Percentiles rank a stretch among this genome's conserved stretches.
phyloP scores from a whole-genome alignment of 2,888 invertebrate species.

The Lumbricus terrestris region DNA sequence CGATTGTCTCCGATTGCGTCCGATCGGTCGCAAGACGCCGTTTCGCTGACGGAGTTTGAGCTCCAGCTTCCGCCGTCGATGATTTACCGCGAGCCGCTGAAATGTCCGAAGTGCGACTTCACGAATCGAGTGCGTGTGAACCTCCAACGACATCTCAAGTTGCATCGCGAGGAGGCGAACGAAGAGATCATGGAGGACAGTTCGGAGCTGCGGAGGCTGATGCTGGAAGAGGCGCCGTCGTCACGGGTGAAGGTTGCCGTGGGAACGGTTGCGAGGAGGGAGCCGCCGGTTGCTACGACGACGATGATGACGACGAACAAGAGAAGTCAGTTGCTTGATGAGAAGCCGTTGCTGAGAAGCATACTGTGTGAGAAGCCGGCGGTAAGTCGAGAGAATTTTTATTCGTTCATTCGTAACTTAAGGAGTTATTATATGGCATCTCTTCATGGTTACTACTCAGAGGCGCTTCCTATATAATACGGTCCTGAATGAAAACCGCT shows the following conservation, averaged over 20 bases:
- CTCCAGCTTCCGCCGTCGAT: constrained; percentile 28
- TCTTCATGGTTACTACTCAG: too few relatives aligned
- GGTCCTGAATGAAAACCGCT: too few relatives aligned
- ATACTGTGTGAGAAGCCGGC: constrained; percentile 16
- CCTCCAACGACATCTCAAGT: constrained; percentile 30
- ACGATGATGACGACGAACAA: background rate
- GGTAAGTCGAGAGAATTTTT: background rate
- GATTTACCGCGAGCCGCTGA: constrained; percentile 30
- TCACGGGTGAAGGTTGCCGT: background rate
- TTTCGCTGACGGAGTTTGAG: constrained; percentile 23
- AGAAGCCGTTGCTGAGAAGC: constrained; percentile 18
- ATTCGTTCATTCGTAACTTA: too few relatives aligned
- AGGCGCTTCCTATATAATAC: too few relatives aligned
- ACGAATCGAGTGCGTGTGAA: constrained; percentile 32
- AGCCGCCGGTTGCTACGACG: background rate
- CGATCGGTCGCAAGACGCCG: background rate
- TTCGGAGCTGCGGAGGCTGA: background rate
- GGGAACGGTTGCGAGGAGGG: background rate
- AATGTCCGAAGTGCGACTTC: constrained; percentile 35
- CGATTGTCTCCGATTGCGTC: background rate
- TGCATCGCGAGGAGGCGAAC: constrained; percentile 24
- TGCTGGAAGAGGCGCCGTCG: background rate
- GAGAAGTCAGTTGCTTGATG: background rate
- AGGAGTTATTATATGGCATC: too few relatives aligned
- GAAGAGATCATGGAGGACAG: constrained; percentile 9